Percentiles rank a stretch among this genome's conserved stretches.
Conservation (phyloP, 2,888 invertebrate species). For the Dasypogon diadema region DNA sequence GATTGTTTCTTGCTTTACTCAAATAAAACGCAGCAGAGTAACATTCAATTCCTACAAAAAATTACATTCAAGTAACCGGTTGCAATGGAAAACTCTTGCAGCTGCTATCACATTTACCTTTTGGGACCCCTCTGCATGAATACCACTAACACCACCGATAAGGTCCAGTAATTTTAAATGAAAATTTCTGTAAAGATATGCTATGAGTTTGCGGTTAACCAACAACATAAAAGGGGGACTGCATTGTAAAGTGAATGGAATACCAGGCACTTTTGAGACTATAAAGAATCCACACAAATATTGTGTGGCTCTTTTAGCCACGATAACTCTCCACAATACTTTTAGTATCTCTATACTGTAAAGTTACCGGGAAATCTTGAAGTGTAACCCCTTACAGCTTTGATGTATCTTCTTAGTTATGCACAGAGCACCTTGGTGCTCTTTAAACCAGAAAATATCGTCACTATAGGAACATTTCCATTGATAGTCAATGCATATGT, state of each 20-base stretch:
- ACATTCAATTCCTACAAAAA: not conserved
- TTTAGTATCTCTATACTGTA: no score
- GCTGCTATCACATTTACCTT: not conserved
- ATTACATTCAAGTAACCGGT: slow-evolving; percentile 14
- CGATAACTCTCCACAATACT: no score
- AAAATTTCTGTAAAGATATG: slow-evolving; percentile 22
- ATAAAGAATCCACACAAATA: slow-evolving; percentile 1
- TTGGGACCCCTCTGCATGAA: slow-evolving; percentile 14
- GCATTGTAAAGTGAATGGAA: not conserved
- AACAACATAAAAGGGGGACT: not conserved
- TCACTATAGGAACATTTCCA: slow-evolving; percentile 4
- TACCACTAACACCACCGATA: slow-evolving; percentile 19
- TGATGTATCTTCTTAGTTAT: no score
- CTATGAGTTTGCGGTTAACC: slow-evolving; percentile 17
- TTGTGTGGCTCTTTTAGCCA: no score
- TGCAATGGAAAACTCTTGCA: slow-evolving; percentile 6
- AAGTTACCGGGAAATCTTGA: no score
- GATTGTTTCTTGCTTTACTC: no score
- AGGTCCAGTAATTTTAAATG: slow-evolving; percentile 40
- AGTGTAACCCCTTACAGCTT: no score
- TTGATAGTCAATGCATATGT: slow-evolving; percentile 6
- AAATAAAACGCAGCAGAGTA: no score
- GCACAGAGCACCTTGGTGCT: not conserved
- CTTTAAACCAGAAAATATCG: slow-evolving; percentile 23
- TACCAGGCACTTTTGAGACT: slow-evolving; percentile 14